A percentile compares a stretch with the other conserved stretches of the same genome.
Evolutionary conservation across 2,888 invertebrate genomes (phyloP).

Genomic region (Kuschelorhynchus macadamiae): DNA sequence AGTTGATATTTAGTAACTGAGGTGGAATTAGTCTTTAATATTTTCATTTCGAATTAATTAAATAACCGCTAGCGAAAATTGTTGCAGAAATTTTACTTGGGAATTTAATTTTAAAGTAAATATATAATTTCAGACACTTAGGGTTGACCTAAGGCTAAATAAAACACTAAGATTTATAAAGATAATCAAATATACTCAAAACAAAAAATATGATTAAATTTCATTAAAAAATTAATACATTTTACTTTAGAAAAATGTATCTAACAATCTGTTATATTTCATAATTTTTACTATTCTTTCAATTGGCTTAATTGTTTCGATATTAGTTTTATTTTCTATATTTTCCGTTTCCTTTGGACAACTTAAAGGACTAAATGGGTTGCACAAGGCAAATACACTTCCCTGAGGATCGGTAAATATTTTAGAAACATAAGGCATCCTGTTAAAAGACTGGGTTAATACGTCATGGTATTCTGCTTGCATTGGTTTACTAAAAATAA

Average conservation of each 20-base stretch:
- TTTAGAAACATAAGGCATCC: conserved; percentile 62
- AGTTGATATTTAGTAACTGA: too few relatives aligned
- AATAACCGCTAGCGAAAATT: too few relatives aligned
- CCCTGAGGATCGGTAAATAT: conserved; percentile 61
- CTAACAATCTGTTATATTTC: conserved; percentile 54
- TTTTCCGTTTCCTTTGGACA: conserved; percentile 48
- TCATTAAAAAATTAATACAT: too few relatives aligned
- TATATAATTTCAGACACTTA: too few relatives aligned
- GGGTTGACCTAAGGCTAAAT: too few relatives aligned
- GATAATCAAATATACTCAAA: too few relatives aligned
- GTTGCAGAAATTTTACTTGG: too few relatives aligned
- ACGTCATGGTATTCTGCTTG: conserved; percentile 64
- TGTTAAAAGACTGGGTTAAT: conserved; percentile 62
- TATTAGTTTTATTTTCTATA: neutral
- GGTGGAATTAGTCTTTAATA: too few relatives aligned
- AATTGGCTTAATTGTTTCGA: conserved; percentile 1
- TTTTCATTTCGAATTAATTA: too few relatives aligned
- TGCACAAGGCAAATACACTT: conserved; percentile 63
- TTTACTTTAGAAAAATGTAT: conserved; percentile 38
- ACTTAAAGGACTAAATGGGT: conserved; percentile 54
- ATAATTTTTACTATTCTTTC: conserved; percentile 55
- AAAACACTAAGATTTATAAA: too few relatives aligned
- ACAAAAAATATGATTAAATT: too few relatives aligned
- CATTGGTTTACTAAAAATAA: conserved; percentile 59
- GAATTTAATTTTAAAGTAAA: too few relatives aligned